Evolutionary conservation across 2,113 vertebrate species (phyloP), one percentile per base, ranked within the genome.

Genomic region (Otolemur garnettii): DNA sequence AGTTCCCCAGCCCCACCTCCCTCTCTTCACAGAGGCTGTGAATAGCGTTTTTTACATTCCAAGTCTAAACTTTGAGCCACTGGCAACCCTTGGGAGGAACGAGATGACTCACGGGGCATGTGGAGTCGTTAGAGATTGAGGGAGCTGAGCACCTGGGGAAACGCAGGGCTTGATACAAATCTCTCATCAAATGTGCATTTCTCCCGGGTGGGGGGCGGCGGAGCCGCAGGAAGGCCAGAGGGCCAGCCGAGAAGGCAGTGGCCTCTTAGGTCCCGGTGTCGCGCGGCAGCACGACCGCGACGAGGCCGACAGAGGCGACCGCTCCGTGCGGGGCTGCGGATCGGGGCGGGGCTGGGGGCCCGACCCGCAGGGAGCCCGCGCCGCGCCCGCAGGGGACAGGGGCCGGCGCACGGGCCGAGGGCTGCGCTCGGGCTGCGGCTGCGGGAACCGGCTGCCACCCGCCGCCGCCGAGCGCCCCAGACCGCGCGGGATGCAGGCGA

Each of bases 41-140:
- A 57, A 57, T 11, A n/a, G 28, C 7, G 6, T 71, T 18, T 45
- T 28, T 71, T 62, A 24, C 42, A 66, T n/a, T 30, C 28, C 57
- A 68, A 38, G 60, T 82, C 81, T 86, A 21, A 96, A 95, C 60
- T 94, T 84, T 33, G 72, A 85, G 74, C 55, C 26, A 4, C 9
- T 22, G 11, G 18, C 53, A 38, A 35, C 53, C 45, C 62, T 24
- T 33, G 42, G 64, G 42, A 59, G 53, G 18, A 78, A 71, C 66
- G 71, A 60, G 59, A 86, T 12, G 45, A 30, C 68, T 83, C 91
- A 5, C 1, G 10, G 79, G 81, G 62, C 38, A 57, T 22, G 7
- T 59, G 8, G 35, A 26, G 42, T 38, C 33, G 72, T n/a, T 18
- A 19, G 42, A 45, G 59, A 79, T 4, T 0, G 55, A 84, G 57